Base-by-base conservation (phyloP, 1,140 invertebrate genomes). In the Bombus waltoni region DNA sequence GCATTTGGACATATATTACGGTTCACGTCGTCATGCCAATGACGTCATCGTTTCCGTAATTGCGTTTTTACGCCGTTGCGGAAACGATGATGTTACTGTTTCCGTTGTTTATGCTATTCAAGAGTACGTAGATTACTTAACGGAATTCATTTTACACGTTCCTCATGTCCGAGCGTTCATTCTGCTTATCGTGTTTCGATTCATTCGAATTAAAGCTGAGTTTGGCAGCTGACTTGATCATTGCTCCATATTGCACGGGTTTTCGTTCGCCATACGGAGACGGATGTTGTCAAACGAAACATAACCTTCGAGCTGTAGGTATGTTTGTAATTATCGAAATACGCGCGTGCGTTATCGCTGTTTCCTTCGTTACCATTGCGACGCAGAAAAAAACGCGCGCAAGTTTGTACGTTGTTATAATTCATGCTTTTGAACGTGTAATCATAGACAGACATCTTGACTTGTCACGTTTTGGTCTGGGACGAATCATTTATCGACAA, bases 41-140 rank as follows among this genome's bases (percentile, higher is more conserved):
- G 88, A 89, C 88, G 83, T 89, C 88, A 89, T 75, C 70, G 57
- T 65, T 85, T 78, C 59, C 72, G 71, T 83, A 89, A 89, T 84
- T 80, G 66, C 78, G 10, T 85, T 81, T 82, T 40, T 72, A 32
- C 75, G 75, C 5, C 75, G 59, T 65, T 65, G 44, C 42, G 28
- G 73, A 44, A 88, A 35, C n/a, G 74, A 79, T 22, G 57, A 8
- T 68, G 32, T 32, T 62, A 38, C 53, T 28, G 10, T 86, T 85
- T 57, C 11, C 18, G 25, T 57, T 40, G 25, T 62, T 53, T 44
- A 44, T 10, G 42, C 57, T 22, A 35, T 57, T 44, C 75, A 53
- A 53, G 65, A 59, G 40, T 18, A 10, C 40, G 71, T 13, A 15
- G 38, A 44, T 57, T 53, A 40, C 76, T 85, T 68, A 59, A 71